phyloP scores from a whole-genome alignment of 2,113 vertebrate species.

The Hemibagrus wyckioides region DNA sequence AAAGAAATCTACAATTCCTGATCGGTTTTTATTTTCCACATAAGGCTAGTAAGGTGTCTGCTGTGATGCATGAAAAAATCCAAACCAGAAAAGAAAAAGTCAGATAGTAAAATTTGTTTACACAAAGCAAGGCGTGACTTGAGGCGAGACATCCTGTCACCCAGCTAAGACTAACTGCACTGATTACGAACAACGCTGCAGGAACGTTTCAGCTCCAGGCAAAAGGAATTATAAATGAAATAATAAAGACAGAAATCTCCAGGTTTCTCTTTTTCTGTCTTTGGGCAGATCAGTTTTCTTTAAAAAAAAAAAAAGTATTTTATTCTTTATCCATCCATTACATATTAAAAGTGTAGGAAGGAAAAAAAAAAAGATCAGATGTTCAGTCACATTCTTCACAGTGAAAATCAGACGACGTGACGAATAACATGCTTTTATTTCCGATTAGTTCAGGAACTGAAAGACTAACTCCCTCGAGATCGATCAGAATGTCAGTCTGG shows the following conservation, averaged over 20 bases:
- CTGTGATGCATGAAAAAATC: neutral
- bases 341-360: neutral
- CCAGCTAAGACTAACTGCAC: slow-evolving; percentile 45
- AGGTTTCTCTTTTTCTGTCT: slow-evolving; percentile 11
- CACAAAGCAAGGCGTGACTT: slow-evolving; percentile 24
- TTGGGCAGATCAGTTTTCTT: neutral
- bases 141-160: slow-evolving; percentile 27
- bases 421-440: neutral
- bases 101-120: slow-evolving; percentile 4
- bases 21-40: neutral
- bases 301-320: no score
- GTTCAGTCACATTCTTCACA: neutral
- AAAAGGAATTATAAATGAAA: slow-evolving; percentile 31
- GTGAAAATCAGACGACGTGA: neutral
- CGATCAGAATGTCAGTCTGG: neutral
- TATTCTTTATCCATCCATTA: neutral
- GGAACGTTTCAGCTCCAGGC: slow-evolving; percentile 44
- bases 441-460: neutral
- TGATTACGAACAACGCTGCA: slow-evolving; percentile 41
- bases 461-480: no score
- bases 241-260: slow-evolving; percentile 29
- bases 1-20: neutral
- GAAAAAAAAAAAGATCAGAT: neutral
- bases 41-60: neutral
- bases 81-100: no score